Conservation (phyloP, 1,140 invertebrate genomes). For the Neuroterus valhalla region DNA sequence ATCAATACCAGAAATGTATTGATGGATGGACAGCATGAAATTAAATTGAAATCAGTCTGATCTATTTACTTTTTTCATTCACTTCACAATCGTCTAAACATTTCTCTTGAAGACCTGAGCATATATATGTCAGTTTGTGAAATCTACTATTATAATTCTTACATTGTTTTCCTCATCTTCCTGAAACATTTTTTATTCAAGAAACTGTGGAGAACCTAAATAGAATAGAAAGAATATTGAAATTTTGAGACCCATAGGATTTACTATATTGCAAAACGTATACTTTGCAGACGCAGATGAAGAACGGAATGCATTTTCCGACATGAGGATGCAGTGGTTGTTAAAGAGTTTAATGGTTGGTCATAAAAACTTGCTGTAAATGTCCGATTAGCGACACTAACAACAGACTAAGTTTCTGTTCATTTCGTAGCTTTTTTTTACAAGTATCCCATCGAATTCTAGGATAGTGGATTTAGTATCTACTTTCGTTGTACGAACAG, state of each 20-base stretch:
- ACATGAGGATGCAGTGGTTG: constrained; percentile 11
- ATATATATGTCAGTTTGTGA: not conserved
- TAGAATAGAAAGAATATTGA: too few species aligned
- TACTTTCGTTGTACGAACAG: not conserved
- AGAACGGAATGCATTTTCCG: not conserved
- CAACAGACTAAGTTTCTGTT: constrained; percentile 5
- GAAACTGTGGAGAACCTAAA: too few species aligned
- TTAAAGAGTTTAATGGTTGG: constrained; percentile 18
- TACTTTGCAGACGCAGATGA: not conserved
- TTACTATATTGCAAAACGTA: too few species aligned
- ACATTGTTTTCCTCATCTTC: not conserved
- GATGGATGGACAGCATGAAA: constrained; percentile 11
- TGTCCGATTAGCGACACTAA: constrained; percentile 23
- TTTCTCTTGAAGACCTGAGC: not conserved
- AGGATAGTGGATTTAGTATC: not conserved
- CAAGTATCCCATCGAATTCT: constrained; percentile 3
- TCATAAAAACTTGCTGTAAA: not conserved
- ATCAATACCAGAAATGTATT: constrained; percentile 1
- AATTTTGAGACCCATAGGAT: too few species aligned
- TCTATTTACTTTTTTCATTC: constrained; percentile 4
- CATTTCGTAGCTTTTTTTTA: not conserved
- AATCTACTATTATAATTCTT: not conserved
- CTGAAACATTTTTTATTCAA: too few species aligned
- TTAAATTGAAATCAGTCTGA: constrained; percentile 21
- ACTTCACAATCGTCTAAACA: constrained; percentile 1